Conservation (phyloP, 2,113 vertebrate species). For the Zapornia atra region DNA sequence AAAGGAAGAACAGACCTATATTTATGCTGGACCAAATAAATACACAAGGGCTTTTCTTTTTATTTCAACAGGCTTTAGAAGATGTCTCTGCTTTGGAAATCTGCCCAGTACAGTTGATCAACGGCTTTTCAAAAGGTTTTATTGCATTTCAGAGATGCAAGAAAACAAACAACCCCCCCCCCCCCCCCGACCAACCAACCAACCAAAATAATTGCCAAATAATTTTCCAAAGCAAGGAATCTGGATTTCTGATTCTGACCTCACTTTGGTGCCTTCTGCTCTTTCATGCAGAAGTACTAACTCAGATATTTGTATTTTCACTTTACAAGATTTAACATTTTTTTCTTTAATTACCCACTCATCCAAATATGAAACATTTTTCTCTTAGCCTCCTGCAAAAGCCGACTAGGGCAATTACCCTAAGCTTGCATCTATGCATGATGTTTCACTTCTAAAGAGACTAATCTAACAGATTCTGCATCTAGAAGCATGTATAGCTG, state of each 20-base stretch:
- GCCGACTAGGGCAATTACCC: not conserved
- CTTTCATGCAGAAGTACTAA: not conserved
- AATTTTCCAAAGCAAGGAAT: not conserved
- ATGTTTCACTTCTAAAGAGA: not conserved
- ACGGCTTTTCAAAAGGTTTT: not conserved
- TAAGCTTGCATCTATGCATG: not conserved
- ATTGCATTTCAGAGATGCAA: not conserved
- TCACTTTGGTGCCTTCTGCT: not conserved
- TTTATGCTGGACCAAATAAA: not conserved
- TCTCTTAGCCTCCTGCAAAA: not conserved
- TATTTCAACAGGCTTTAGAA: not conserved
- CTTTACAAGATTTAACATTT: not conserved
- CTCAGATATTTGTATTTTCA: not conserved
- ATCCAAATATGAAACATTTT: not conserved
- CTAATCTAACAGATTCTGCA: not conserved
- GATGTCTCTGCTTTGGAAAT: not conserved
- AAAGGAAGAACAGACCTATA: not conserved
- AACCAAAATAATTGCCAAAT: not conserved
- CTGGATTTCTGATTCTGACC: not conserved
- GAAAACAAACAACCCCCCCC: not conserved
- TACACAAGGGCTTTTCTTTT: not conserved
- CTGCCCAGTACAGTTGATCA: not conserved
- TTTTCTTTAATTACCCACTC: not conserved
- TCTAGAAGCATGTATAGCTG: slow-evolving; percentile 8
- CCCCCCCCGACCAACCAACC: not conserved